A percentile compares a stretch with the other conserved stretches of the same genome.
phyloP scores from a whole-genome alignment of 1,140 invertebrate genomes.

The Triops longicaudatus region DNA sequence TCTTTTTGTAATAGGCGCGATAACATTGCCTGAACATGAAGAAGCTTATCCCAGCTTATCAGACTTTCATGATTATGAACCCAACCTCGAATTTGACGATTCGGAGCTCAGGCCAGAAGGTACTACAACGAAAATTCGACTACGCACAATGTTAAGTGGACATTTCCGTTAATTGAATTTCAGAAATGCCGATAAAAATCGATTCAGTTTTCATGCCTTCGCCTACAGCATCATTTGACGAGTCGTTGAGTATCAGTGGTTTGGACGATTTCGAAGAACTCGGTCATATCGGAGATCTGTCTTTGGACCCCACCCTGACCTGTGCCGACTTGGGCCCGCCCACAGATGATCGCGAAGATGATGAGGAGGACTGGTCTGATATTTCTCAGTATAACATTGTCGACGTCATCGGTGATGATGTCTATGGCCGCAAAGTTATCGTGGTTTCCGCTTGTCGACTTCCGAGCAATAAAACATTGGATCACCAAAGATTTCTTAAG shows the following conservation, averaged over 20 bases:
- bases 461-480: constrained; percentile 73
- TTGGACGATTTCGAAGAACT: background rate
- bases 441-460: constrained; percentile 88
- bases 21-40: constrained; percentile 41
- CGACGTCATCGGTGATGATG: constrained; percentile 85
- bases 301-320: constrained; percentile 12
- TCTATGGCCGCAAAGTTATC: constrained; percentile 83
- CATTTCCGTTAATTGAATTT: constrained; percentile 15
- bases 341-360: constrained; percentile 37
- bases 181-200: background rate
- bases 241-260: background rate
- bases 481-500: constrained; percentile 75
- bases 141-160: constrained; percentile 26
- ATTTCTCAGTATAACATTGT: constrained; percentile 74
- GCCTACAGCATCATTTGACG: background rate
- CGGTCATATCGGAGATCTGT: background rate
- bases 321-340: background rate
- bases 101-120: constrained; percentile 62
- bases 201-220: constrained; percentile 8
- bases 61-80: constrained; percentile 86
- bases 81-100: constrained; percentile 91
- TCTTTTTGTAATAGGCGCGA: background rate
- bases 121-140: constrained; percentile 33
- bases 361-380: constrained; percentile 60
- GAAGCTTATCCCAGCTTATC: constrained; percentile 80